Evolutionary conservation across 2,888 invertebrate genomes (phyloP), one percentile per base, ranked within the genome.

Genomic region (Brachypalpus laphriformis): DNA sequence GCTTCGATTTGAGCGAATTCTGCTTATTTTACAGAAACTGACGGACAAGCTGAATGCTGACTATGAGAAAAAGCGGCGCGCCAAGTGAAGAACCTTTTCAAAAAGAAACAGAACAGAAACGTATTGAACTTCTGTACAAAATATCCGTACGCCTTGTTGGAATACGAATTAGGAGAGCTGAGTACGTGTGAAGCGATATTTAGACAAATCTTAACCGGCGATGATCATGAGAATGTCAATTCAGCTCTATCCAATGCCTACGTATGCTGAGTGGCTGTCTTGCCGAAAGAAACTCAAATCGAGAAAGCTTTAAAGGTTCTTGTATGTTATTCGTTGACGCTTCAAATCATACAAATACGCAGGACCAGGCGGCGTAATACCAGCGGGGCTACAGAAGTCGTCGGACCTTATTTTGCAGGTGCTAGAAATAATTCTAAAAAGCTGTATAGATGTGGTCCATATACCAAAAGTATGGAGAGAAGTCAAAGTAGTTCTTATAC

Each of bases 121-220:
- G 93, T 94, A 86, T 89, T 94, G 20, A 91, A 94, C 65, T 93
- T 94, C 83, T 95, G 94, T 88, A 92, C 93, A 3, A 95, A 95
- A 89, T 94, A n/a, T n/a, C n/a, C n/a, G n/a, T n/a, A 94, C 89
- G 95, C 94, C 7, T 89, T 95, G 57, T 92, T 94, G 71, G 94
- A 95, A 89, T 91, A 92, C 65, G 94, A 94, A 89, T 89, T 93
- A 31, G 93, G 92, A 14, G 92, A 92, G 87, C 85, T 89, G 6
- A 92, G 93, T 11, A 91, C 88, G 47, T 93, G 93, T 71, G 87
- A 93, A n/a, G 93, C 92, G 86, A 93, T 94, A 59, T 91, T 94
- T 37, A 91, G 92, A 87, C 93, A 93, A 20, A 91, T 93, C 4
- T 89, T 93, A 9, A 86, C 83, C 11, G 80, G 71, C 22, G 70